These are phyloP conservation scores for Amblyopsis rosae DNA, from an alignment of 2,113 vertebrate species.

Conservation along the genomic window DNA sequence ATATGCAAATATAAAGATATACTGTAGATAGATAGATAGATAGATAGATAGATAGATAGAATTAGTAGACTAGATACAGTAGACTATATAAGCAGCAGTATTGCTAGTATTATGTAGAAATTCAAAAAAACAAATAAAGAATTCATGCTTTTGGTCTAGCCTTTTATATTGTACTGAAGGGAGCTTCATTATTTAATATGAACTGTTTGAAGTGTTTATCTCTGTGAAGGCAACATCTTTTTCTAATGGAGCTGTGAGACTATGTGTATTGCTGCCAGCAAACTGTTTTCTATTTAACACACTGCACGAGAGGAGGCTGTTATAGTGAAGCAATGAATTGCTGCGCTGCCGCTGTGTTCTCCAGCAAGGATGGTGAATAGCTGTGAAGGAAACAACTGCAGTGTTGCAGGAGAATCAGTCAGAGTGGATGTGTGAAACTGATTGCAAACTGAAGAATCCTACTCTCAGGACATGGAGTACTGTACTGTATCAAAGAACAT, in stretches of 20 bases:
- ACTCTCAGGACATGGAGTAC: too few species aligned
- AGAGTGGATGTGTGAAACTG: neutral
- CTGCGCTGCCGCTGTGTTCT: neutral
- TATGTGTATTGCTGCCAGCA: conserved; percentile 14
- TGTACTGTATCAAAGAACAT: too few species aligned
- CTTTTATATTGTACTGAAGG: conserved; percentile 18
- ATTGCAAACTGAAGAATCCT: too few species aligned
- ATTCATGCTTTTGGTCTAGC: conserved; percentile 26
- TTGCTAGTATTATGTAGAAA: too few species aligned
- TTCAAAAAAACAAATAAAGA: conserved; percentile 3
- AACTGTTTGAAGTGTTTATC: conserved; percentile 37
- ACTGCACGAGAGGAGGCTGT: neutral
- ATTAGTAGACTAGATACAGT: too few species aligned
- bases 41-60: too few species aligned
- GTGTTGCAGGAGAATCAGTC: conserved; percentile 9
- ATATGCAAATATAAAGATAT: too few species aligned
- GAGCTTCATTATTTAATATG: conserved; percentile 28
- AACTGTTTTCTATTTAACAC: conserved; percentile 17
- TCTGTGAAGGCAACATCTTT: conserved; percentile 21
- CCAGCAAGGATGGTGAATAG: neutral
- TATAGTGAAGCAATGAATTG: conserved; percentile 9
- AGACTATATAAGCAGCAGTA: too few species aligned
- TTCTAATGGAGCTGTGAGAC: conserved; percentile 23
- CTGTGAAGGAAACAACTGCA: neutral
- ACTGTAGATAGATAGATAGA: too few species aligned